Evolutionary conservation across 2,113 vertebrate genomes (phyloP), one percentile per base, ranked within the genome.

Genomic region (Nycticebus coucang): DNA sequence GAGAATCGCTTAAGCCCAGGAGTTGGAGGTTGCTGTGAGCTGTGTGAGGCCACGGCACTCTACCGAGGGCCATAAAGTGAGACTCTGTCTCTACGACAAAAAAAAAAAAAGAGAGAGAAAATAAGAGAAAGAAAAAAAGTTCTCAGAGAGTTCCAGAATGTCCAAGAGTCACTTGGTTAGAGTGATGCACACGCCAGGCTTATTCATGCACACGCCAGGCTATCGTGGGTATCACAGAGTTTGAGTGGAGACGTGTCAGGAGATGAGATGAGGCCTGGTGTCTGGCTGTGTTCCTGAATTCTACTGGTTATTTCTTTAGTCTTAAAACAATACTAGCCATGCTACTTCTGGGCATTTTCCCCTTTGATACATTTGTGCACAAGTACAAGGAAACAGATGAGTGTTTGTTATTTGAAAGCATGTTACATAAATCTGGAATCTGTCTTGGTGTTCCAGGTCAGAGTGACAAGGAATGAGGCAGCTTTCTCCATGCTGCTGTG

Each of bases 171-270:
- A 3, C 68, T 45, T 66, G 85, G 55, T 33, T 14, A 4, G 75
- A 19, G 6, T 24, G 35, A 37, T 33, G 26, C 12, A 0, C 12
- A 5, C 21, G 62, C 18, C 18, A 21, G 59, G 33, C 33, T 78
- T 19, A 13, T 28, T 28, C 24, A 64, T 30, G 9, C 17, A 57
- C 19, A 10, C 3, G 4, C n/a, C 7, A 55, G 59, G 21, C 4
- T 11, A 0, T 28, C 21, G 0, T 12, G 0, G 17, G 5, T 11
- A 37, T 45, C 87, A 4, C 19, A 18, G 59, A 22, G n/a, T 4
- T 45, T 21, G 68, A n/a, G 8, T n/a, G 24, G 12, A n/a, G 21
- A 12, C 10, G 53, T 17, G 12, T 8, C 50, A 19, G 62, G 64
- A n/a, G n/a, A 24, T 13, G 18, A 24, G 50, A 18, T 13, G 19